Base-by-base conservation (phyloP, 2,888 invertebrate species). In the Microchrysa polita region DNA sequence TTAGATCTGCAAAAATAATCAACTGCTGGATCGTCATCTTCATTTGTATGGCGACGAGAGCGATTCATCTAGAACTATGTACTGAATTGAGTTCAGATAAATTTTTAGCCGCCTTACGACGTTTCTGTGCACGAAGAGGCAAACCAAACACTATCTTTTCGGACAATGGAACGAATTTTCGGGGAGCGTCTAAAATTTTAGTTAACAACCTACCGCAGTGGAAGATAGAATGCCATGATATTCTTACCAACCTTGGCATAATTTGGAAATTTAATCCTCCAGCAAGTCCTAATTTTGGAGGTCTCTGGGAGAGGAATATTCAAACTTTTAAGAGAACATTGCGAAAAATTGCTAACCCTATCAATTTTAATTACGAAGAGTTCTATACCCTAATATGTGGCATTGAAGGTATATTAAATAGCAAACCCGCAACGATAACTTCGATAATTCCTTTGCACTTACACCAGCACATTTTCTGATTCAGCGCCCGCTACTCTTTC, bases 11-110 rank as follows among this genome's bases (percentile, higher is more conserved):
- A 67, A 34, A 48, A 4, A 67, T 72, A 12, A 59, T 73, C 42
- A n/a, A n/a, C n/a, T n/a, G n/a, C n/a, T n/a, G n/a, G n/a, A n/a
- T n/a, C 27, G 74, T 74, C 0, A 42, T 77, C 1, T 76, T 76
- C 34, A 73, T 77, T 12, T 77, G 74, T 52, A 27, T 74, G 27
- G 63, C 65, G 16, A 73, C 73, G 1, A 61, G 71, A 18, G 75
- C 75, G 1, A 72, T 75, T 27, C 74, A 76, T 63, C 22, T 77
- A n/a, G 75, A 77, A 42, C 65, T 75, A 0, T 75, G 74, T 23
- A 75, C 74, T 18, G 76, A 77, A 44, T 20, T 77, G 69, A 73
- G 60, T 1, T 72, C 75, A 0, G 73, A 71, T 22, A 40, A 52
- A 7, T 74, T 76, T 53, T 18, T 74, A 10, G 73, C 74, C 1